phyloP scores from a whole-genome alignment of 1,140 invertebrate genomes.

The Nautilus pompilius region DNA sequence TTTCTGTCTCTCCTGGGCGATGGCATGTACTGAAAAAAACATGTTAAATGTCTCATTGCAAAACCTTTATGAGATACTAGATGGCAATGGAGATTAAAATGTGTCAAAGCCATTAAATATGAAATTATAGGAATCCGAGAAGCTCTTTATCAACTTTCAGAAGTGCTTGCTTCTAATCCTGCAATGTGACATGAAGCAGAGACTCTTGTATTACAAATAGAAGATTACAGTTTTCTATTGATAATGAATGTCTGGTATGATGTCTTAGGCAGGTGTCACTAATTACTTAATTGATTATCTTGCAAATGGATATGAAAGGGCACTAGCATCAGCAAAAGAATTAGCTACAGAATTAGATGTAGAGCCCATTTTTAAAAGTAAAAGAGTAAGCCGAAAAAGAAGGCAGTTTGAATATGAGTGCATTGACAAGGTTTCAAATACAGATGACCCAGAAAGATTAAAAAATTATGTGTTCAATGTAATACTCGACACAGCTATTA shows the following conservation, averaged over 20 bases:
- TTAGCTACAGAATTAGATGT: background rate
- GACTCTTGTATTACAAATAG: background rate
- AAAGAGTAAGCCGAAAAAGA: background rate
- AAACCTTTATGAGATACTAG: too few relatives aligned
- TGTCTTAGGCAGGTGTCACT: background rate
- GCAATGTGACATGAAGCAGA: background rate
- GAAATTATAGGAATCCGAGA: too few relatives aligned
- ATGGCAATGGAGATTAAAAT: too few relatives aligned
- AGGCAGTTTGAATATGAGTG: background rate
- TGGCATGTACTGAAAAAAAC: too few relatives aligned
- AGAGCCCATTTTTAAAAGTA: background rate
- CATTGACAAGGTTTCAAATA: background rate
- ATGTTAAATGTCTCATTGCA: too few relatives aligned
- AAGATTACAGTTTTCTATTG: background rate
- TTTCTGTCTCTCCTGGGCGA: too few relatives aligned
- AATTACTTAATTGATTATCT: background rate
- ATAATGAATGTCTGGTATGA: background rate
- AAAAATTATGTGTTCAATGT: background rate
- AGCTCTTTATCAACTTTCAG: too few relatives aligned
- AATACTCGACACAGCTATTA: background rate
- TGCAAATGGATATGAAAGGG: background rate
- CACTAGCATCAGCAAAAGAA: background rate
- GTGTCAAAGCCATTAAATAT: too few relatives aligned
- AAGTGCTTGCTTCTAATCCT: too few relatives aligned
- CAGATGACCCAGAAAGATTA: background rate